Evolutionary conservation across 2,888 invertebrate species (phyloP).

Genomic region (Drosophila birchii): DNA sequence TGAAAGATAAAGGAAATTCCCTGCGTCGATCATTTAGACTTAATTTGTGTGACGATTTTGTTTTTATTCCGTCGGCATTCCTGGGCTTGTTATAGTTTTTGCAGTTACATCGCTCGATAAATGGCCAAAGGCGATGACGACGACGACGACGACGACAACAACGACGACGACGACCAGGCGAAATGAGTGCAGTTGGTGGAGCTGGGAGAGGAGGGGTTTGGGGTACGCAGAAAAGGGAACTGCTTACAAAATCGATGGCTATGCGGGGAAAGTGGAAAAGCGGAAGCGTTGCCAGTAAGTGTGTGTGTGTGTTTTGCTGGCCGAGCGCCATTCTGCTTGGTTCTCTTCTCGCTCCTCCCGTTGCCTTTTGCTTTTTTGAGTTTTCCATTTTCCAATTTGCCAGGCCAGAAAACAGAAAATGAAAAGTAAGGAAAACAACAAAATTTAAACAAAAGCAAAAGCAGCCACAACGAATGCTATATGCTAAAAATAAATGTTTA

Average conservation of each 20-base stretch:
- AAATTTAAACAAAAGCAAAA: conserved; percentile 55
- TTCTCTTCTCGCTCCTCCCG: neutral
- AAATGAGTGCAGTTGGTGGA: conserved; percentile 45
- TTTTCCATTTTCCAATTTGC: conserved; percentile 55
- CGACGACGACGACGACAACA: conserved; percentile 23
- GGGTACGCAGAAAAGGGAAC: neutral
- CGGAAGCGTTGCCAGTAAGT: conserved; percentile 4
- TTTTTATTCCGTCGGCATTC: conserved; percentile 23
- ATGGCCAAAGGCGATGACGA: conserved; percentile 41
- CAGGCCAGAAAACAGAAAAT: conserved; percentile 33
- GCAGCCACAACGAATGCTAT: conserved; percentile 21
- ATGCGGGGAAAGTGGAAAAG: conserved; percentile 1
- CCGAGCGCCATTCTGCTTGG: conserved; percentile 33
- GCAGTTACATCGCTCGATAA: conserved; percentile 48
- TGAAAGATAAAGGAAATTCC: neutral
- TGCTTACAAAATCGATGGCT: conserved; percentile 59
- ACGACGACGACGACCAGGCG: conserved; percentile 28
- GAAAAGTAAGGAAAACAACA: conserved; percentile 34
- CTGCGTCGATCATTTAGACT: conserved; percentile 17
- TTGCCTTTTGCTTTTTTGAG: conserved; percentile 33
- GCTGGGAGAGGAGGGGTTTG: neutral
- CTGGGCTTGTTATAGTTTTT: conserved; percentile 23
- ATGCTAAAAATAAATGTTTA: conserved; percentile 77
- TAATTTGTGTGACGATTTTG: neutral
- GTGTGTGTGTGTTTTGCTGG: conserved; percentile 18